Percentiles rank a stretch among this genome's conserved stretches.
Conservation (phyloP, 2,113 vertebrate species). For the Pipra filicauda region DNA sequence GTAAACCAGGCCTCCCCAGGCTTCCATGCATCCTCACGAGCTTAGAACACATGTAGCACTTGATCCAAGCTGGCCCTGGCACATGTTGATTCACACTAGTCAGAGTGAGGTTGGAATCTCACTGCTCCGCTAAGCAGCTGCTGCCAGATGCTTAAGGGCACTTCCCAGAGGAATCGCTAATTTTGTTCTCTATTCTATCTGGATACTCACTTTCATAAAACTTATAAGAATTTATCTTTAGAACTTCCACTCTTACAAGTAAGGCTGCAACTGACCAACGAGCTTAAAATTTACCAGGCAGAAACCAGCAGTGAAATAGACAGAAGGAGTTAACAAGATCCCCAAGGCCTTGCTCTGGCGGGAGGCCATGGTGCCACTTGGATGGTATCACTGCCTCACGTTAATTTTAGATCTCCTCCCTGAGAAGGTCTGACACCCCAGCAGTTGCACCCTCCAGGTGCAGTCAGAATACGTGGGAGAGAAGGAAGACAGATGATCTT, state of each 20-base stretch:
- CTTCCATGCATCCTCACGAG: fast-evolving
- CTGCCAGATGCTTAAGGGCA: background rate
- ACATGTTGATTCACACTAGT: fast-evolving
- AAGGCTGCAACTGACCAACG: background rate
- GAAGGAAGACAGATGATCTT: background rate
- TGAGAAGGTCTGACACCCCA: background rate
- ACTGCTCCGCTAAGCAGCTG: background rate
- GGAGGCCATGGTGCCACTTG: background rate
- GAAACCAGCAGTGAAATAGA: background rate
- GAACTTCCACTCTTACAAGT: background rate
- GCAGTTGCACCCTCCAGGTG: background rate
- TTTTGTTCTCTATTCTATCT: background rate
- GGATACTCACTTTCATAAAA: background rate
- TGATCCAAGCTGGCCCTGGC: background rate
- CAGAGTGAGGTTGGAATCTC: fast-evolving
- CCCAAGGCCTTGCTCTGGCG: background rate
- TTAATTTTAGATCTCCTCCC: background rate
- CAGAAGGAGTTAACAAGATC: background rate
- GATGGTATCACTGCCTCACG: fast-evolving
- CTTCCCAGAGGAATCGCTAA: background rate
- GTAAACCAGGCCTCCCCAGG: background rate
- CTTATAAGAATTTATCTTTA: background rate
- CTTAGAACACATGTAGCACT: fast-evolving
- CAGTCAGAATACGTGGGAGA: background rate
- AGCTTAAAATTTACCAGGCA: background rate